phyloP scores from a whole-genome alignment of 37 sponge, comb jelly and placozoan genomes.

The Agelas oroides region DNA sequence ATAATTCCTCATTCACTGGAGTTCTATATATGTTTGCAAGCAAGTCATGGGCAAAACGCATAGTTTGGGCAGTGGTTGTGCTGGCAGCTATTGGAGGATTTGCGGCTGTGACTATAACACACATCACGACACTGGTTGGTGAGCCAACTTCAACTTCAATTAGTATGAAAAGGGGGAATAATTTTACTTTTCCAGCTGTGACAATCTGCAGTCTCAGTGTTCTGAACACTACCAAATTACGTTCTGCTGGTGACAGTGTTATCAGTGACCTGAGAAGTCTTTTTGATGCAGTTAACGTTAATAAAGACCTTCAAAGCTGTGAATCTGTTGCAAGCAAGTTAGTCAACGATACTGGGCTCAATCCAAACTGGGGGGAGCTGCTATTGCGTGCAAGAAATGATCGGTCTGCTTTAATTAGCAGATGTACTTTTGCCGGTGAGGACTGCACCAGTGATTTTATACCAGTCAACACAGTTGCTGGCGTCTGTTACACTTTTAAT shows the following conservation, averaged over 20 bases:
- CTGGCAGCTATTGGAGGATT: constrained; percentile 15
- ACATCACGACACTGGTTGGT: background rate
- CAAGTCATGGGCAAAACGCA: constrained; percentile 19
- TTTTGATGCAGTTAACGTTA: background rate
- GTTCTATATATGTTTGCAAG: constrained; percentile 10
- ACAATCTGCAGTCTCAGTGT: constrained; percentile 16
- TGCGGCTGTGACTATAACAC: background rate
- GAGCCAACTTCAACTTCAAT: constrained; percentile 31
- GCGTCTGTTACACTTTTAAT: constrained; percentile 20
- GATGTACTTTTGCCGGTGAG: constrained; percentile 7
- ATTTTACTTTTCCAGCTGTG: constrained; percentile 1
- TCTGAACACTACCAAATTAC: background rate
- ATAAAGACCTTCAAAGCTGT: background rate
- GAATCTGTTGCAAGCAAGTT: background rate
- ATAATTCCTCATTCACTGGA: constrained; percentile 16
- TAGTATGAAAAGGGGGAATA: background rate
- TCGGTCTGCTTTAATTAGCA: background rate
- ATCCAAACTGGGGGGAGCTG: constrained; percentile 3
- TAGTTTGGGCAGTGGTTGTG: constrained; percentile 6
- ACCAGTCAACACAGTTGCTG: constrained; percentile 1
- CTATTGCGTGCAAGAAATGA: background rate
- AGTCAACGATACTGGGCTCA: background rate
- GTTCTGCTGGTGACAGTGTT: background rate
- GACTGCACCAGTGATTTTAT: constrained; percentile 12
- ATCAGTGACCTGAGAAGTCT: background rate